A percentile compares a stretch with the other conserved stretches of the same genome.
phyloP scores from a whole-genome alignment of 2,113 vertebrate species.

The Ictalurus furcatus region DNA sequence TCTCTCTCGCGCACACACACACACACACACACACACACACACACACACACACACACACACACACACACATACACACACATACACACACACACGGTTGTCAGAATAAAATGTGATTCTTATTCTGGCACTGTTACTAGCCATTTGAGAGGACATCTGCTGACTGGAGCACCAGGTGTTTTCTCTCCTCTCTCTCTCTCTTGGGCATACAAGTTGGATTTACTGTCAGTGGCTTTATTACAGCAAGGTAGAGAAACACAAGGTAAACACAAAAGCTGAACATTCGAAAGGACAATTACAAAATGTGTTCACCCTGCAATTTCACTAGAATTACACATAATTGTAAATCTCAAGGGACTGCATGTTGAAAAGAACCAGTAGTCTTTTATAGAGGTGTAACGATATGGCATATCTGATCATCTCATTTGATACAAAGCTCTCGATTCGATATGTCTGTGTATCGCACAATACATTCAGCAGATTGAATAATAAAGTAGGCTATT shows the following conservation, averaged over 20 bases:
- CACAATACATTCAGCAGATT: not conserved
- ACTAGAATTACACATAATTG: not conserved
- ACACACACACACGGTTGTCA: not conserved
- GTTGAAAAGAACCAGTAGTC: not conserved
- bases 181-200: not conserved
- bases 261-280: not conserved
- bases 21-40: conserved; percentile 22
- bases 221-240: not conserved
- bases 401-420: not conserved
- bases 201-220: not conserved
- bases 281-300: not conserved
- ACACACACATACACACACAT: conserved; percentile 17
- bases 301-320: not conserved
- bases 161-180: conserved; percentile 11
- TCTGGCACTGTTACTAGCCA: not conserved
- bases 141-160: conserved; percentile 8
- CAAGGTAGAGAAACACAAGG: not conserved
- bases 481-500: not conserved
- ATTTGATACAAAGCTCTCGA: not conserved
- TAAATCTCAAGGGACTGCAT: not conserved
- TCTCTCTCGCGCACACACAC: not conserved
- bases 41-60: not conserved
- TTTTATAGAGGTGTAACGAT: not conserved
- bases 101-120: conserved; percentile 2
- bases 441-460: not conserved